Conservation (phyloP, 2,888 invertebrate genomes). For the Pelosia muscerda region DNA sequence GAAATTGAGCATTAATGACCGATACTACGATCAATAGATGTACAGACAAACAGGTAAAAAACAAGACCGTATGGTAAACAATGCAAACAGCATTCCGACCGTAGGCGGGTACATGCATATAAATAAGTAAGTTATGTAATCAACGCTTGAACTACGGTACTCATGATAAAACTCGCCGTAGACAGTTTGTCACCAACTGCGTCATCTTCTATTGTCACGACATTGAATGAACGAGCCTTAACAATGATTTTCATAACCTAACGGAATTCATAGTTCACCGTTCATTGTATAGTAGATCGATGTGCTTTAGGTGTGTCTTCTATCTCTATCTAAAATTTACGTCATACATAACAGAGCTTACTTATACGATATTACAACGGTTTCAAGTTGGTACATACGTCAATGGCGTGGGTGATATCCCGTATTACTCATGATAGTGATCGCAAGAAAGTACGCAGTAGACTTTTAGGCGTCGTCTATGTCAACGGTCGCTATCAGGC, state of each 20-base stretch:
- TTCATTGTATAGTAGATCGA: neutral
- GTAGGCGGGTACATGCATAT: neutral
- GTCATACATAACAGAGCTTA: conserved; percentile 35
- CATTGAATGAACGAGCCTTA: neutral
- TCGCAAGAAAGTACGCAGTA: conserved; percentile 51
- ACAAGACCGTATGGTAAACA: too few relatives aligned
- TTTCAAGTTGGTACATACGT: conserved; percentile 41
- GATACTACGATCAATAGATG: too few relatives aligned
- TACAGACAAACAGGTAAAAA: too few relatives aligned
- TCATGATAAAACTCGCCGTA: neutral
- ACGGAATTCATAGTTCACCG: neutral
- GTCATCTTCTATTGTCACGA: neutral
- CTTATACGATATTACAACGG: conserved; percentile 37
- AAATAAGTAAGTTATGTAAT: too few relatives aligned
- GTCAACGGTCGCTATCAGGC: conserved; percentile 48
- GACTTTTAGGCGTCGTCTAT: conserved; percentile 57
- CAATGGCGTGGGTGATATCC: conserved; percentile 56
- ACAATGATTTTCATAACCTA: neutral
- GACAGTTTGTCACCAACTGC: neutral
- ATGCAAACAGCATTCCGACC: too few relatives aligned
- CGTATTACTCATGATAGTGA: conserved; percentile 55
- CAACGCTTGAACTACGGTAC: too few relatives aligned
- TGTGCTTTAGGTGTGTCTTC: neutral
- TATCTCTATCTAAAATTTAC: conserved; percentile 1
- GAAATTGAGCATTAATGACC: too few relatives aligned